These are phyloP conservation scores for Calameuta filiformis DNA, from an alignment of 2,888 invertebrate genomes.

Conservation along the genomic window DNA sequence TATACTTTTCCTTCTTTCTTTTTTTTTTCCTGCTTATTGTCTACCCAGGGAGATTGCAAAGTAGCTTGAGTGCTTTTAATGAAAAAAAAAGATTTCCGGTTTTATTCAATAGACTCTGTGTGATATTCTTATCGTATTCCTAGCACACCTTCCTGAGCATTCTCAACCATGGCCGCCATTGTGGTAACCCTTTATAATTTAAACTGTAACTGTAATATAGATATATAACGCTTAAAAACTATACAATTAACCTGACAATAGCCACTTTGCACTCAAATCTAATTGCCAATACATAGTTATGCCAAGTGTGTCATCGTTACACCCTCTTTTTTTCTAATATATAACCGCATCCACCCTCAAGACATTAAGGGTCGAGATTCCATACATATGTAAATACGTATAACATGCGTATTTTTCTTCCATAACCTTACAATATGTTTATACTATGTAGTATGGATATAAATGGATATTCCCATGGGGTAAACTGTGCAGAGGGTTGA, in stretches of 20 bases:
- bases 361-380: neutral
- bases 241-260: neutral
- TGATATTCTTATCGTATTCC: neutral
- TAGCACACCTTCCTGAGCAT: neutral
- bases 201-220: neutral
- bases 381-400: neutral
- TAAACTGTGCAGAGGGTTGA: neutral
- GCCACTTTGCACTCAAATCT: neutral
- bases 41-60: conserved; percentile 35
- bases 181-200: neutral
- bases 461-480: neutral
- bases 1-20: conserved; percentile 8
- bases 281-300: neutral
- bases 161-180: neutral
- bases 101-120: neutral
- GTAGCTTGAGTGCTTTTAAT: conserved; percentile 33
- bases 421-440: neutral
- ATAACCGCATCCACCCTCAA: neutral
- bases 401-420: neutral
- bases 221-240: neutral
- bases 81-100: conserved; percentile 29
- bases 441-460: neutral
- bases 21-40: conserved; percentile 32
- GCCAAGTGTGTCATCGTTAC: neutral
- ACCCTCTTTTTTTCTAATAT: neutral